A percentile compares a stretch with the other conserved stretches of the same genome.
phyloP scores from a whole-genome alignment of 2,888 invertebrate species.

The Eudasyphora cyanicolor region DNA sequence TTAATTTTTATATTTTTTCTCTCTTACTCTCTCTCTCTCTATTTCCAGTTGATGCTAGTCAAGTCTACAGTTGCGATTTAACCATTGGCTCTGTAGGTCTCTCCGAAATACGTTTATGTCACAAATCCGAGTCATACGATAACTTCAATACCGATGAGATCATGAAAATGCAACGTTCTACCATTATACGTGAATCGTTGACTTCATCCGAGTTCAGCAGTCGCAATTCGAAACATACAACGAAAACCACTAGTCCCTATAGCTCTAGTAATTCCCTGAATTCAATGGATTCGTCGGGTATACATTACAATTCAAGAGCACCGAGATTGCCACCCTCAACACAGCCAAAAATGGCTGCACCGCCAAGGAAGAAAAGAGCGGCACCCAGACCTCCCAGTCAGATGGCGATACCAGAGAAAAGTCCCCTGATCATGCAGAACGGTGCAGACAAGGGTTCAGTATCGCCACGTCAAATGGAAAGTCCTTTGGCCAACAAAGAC shows the following conservation, averaged over 20 bases:
- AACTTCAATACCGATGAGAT: slow-evolving; percentile 77
- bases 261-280: slow-evolving; percentile 80
- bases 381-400: slow-evolving; percentile 79
- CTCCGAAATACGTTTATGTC: slow-evolving; percentile 79
- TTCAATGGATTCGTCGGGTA: slow-evolving; percentile 79
- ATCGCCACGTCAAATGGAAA: background rate
- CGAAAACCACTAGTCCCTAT: slow-evolving; percentile 79
- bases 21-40: too few relatives aligned
- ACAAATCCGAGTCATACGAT: slow-evolving; percentile 78
- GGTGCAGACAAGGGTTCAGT: background rate
- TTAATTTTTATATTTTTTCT: background rate
- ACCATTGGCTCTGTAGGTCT: slow-evolving; percentile 80
- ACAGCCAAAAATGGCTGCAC: slow-evolving; percentile 70
- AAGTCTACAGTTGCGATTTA: slow-evolving; percentile 78
- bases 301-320: slow-evolving; percentile 76
- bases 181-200: slow-evolving; percentile 76
- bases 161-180: slow-evolving; percentile 77
- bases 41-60: slow-evolving; percentile 78
- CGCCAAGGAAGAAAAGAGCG: slow-evolving; percentile 78
- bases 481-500: slow-evolving; percentile 71
- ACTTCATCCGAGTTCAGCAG: slow-evolving; percentile 79
- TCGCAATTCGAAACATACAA: slow-evolving; percentile 78
- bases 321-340: slow-evolving; percentile 71
- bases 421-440: slow-evolving; percentile 68
- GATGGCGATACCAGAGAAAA: slow-evolving; percentile 76